These are phyloP conservation scores for Anguilla megastoma DNA, from an alignment of 2,797 vertebrate species.

Conservation along the genomic window DNA sequence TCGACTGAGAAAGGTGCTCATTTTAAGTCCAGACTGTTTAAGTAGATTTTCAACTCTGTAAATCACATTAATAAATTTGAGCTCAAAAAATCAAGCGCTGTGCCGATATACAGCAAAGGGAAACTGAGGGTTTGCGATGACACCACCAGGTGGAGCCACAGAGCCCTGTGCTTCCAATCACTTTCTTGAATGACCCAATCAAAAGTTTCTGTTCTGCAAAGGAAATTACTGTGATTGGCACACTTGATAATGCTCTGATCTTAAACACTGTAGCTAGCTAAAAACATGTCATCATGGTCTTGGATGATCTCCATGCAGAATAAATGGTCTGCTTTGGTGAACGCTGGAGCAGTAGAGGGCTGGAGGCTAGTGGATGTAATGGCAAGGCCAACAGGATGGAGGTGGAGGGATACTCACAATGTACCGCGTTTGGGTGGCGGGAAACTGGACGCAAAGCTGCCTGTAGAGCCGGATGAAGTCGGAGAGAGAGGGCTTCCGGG, in stretches of 20 bases:
- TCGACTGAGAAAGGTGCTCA: background rate
- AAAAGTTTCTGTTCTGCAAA: background rate
- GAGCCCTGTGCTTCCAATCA: background rate
- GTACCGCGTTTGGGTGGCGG: constrained; percentile 83
- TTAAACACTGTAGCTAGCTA: background rate
- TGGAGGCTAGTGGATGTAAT: background rate
- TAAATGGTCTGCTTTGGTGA: background rate
- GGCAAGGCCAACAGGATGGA: background rate
- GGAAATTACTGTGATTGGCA: background rate
- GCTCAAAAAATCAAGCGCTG: background rate
- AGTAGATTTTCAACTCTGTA: background rate
- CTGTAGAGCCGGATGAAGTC: constrained; percentile 90
- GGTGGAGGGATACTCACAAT: constrained; percentile 77
- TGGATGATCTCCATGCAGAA: background rate
- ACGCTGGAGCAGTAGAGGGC: background rate
- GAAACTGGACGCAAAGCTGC: constrained; percentile 64
- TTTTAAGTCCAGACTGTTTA: background rate
- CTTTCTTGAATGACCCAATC: background rate
- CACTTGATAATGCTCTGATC: background rate
- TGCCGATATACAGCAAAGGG: background rate
- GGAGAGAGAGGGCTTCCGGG: constrained; percentile 79
- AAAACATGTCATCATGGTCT: background rate
- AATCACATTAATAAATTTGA: background rate
- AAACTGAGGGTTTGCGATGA: background rate
- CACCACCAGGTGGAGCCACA: background rate